phyloP scores from a whole-genome alignment of 2,113 vertebrate species.

The Malurus cyaneus region DNA sequence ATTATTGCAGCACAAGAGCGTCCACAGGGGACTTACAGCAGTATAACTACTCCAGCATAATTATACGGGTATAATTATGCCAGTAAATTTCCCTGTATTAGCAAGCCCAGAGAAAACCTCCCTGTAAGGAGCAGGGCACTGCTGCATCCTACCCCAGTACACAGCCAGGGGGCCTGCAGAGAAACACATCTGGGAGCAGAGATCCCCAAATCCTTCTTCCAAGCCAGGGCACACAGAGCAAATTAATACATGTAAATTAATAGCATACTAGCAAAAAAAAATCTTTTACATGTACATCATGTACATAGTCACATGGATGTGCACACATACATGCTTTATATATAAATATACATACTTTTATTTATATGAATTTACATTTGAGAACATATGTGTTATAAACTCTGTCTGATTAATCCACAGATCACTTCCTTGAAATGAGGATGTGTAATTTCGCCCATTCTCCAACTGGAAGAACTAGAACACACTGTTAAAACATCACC shows the following conservation, averaged over 20 bases:
- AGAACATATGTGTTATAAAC: conserved; percentile 7
- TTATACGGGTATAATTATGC: conserved; percentile 65
- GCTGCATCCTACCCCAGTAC: not conserved
- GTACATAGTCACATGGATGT: not conserved
- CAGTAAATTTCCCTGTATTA: conserved; percentile 68
- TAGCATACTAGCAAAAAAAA: not conserved
- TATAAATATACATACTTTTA: not conserved
- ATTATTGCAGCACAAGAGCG: conserved; percentile 56
- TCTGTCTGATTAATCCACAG: conserved; percentile 1
- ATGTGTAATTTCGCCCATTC: conserved; percentile 28
- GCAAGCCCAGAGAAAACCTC: conserved; percentile 33
- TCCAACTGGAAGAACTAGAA: conserved; percentile 13
- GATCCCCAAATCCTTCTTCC: not conserved
- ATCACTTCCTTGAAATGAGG: conserved; percentile 4
- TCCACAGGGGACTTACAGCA: conserved; percentile 57
- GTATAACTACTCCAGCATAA: conserved; percentile 68
- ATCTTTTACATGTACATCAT: not conserved
- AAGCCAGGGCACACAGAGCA: not conserved
- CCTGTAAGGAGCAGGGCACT: not conserved
- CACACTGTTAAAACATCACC: not conserved
- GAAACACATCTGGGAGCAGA: not conserved
- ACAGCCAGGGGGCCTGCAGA: not conserved
- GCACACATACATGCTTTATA: not conserved
- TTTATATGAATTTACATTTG: conserved; percentile 8
- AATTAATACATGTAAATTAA: not conserved